Evolutionary conservation across 2,113 vertebrate species (phyloP), one percentile per base, ranked within the genome.

Genomic region (Spermophilus dauricus): DNA sequence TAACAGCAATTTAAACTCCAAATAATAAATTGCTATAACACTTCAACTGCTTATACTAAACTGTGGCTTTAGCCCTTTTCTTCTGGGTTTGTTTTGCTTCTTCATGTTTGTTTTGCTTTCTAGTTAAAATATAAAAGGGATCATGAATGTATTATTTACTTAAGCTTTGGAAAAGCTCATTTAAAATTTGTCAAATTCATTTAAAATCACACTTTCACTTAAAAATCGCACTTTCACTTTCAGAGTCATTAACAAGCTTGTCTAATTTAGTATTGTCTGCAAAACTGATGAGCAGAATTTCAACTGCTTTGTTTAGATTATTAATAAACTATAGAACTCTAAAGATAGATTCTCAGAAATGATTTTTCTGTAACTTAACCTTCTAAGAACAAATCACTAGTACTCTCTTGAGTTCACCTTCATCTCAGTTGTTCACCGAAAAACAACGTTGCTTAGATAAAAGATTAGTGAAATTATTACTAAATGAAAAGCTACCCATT

Each of bases 121-220:
- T 34, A 1, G 18, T 37, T 75, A 91, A 92, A 42, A 56, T 18
- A 83, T 30, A 69, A 73, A 95, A 89, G 20, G 0, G 8, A n/a
- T 53, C 39, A 81, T 16, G 1, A 92, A 91, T 88, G 11, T 11
- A 72, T 94, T 95, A 76, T 84, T 97, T 95, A 89, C 83, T 92
- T 94, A 89, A 93, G 42, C 6, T 26, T 94, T 81, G 30, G 48
- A 37, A 76, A 77, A 84, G 67, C 34, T 91, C 22, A 84, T 73
- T 96, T 72, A 65, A 4, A 82, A 92, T 73, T 94, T 95, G 34
- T 97, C 94, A 90, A 81, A 92, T 96, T 97, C 17, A 77, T 90
- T 97, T 96, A 85, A 91, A 95, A 96, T 51, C 76, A 1, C 4
- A 72, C 28, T 92, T 96, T 39, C 45, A 45, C 45, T 45, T 45